Percentiles rank a stretch among this genome's conserved stretches.
Evolutionary conservation across 92 coral and sea anemone species (phyloP).

Genomic region (Zoanthus sansibaricus): DNA sequence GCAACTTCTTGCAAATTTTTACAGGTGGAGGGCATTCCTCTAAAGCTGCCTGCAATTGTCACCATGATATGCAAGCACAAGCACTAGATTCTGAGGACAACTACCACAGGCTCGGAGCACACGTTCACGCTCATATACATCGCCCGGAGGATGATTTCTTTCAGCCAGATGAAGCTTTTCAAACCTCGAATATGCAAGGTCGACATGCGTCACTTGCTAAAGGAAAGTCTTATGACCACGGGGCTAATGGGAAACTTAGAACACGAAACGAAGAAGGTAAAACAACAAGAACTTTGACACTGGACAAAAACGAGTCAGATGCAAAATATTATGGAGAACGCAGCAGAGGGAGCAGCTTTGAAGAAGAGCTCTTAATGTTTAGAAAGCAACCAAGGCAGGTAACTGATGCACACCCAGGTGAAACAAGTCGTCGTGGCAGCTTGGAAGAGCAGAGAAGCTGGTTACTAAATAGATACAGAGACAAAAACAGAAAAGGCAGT

Average conservation of each 20-base stretch:
- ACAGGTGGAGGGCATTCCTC: constrained; percentile 22
- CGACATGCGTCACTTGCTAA: background rate
- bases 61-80: constrained; percentile 54
- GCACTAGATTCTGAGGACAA: constrained; percentile 19
- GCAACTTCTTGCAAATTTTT: background rate
- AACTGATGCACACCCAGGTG: constrained; percentile 7
- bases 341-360: constrained; percentile 46
- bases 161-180: constrained; percentile 28
- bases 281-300: background rate
- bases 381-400: background rate
- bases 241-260: constrained; percentile 17
- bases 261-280: constrained; percentile 31
- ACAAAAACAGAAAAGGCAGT: constrained; percentile 49
- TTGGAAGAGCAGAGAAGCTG: constrained; percentile 32
- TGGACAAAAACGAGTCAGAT: constrained; percentile 6
- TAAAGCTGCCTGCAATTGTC: constrained; percentile 54
- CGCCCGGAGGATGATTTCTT: constrained; percentile 45
- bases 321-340: constrained; percentile 3
- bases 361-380: constrained; percentile 20
- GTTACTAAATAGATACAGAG: constrained; percentile 3
- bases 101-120: constrained; percentile 44
- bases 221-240: constrained; percentile 10
- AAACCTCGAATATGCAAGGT: background rate
- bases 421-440: constrained; percentile 41
- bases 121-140: constrained; percentile 33